Percentiles rank a stretch among this genome's conserved stretches.
Conservation (phyloP, 64 coral and sea anemone species). For the Montipora efflorescens region DNA sequence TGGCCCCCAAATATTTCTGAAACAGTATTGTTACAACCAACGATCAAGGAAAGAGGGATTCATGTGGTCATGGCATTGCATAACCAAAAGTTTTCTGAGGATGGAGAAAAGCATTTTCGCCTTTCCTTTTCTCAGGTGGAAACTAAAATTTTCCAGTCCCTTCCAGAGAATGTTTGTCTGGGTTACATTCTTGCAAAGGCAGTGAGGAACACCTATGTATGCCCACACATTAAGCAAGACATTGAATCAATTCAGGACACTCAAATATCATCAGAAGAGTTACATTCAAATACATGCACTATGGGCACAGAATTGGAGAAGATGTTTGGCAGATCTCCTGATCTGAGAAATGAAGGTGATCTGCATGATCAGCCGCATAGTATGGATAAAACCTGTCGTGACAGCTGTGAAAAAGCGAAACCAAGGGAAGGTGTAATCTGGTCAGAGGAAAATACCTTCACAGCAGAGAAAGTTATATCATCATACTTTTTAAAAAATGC, state of each 20-base stretch:
- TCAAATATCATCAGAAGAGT: not conserved
- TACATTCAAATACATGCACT: too few species aligned
- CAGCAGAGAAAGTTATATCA: slow-evolving; percentile 38
- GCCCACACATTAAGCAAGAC: not conserved
- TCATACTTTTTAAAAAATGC: slow-evolving; percentile 45
- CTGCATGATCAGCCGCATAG: too few species aligned
- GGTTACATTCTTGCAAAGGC: slow-evolving; percentile 49
- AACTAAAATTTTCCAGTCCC: slow-evolving; percentile 10
- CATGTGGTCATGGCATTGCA: slow-evolving; percentile 34
- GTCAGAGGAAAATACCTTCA: not conserved
- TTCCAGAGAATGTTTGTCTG: not conserved
- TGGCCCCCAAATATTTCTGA: slow-evolving; percentile 25
- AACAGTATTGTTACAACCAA: not conserved
- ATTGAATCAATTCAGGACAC: not conserved
- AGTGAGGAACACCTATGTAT: slow-evolving; percentile 26
- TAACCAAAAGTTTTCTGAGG: not conserved
- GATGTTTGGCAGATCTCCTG: too few species aligned
- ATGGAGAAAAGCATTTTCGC: slow-evolving; percentile 40
- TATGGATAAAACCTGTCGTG: too few species aligned
- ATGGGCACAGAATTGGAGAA: too few species aligned
- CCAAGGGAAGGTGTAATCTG: not conserved
- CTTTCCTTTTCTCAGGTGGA: slow-evolving; percentile 28
- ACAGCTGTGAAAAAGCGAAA: not conserved
- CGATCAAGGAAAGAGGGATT: slow-evolving; percentile 2
- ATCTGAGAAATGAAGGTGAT: too few species aligned